A percentile compares a stretch with the other conserved stretches of the same genome.
Evolutionary conservation across 2,113 vertebrate species (phyloP).

Genomic region (Columba janthina): DNA sequence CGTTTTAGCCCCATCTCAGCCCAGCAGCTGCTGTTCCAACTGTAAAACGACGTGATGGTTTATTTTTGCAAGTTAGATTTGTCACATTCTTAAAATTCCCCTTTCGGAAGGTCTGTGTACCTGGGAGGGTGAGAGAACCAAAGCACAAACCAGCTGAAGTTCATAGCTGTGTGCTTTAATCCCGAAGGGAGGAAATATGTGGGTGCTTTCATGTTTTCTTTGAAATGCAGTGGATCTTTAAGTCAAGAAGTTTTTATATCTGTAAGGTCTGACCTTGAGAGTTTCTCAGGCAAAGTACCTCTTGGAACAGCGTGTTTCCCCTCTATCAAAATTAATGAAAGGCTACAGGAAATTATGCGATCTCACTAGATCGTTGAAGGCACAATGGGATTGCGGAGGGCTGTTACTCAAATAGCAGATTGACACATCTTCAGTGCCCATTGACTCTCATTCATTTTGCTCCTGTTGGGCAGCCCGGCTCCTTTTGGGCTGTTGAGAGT

Average conservation of each 20-base stretch:
- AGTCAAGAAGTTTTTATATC: not conserved
- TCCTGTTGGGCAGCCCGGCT: not conserved
- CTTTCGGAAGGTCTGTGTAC: not conserved
- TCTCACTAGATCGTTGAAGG: not conserved
- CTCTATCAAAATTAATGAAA: constrained; percentile 41
- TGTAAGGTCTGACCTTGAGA: not conserved
- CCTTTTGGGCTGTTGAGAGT: not conserved
- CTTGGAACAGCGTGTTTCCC: not conserved
- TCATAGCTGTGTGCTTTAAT: not conserved
- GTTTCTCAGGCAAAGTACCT: not conserved
- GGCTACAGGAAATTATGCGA: not conserved
- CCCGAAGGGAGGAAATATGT: not conserved
- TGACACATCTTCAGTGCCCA: not conserved
- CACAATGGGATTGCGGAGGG: not conserved
- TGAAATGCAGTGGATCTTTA: not conserved
- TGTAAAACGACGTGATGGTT: not conserved
- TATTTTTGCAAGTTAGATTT: not conserved
- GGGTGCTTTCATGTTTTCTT: fast-evolving
- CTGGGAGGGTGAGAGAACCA: fast-evolving
- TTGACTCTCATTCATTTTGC: not conserved
- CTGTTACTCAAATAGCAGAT: not conserved
- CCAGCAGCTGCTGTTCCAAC: not conserved
- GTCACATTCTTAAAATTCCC: not conserved
- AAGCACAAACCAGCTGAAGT: no score
- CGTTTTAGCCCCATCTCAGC: not conserved